Evolutionary conservation across 2,113 vertebrate species (phyloP), one percentile per base, ranked within the genome.

Genomic region (Spheniscus mendiculus): DNA sequence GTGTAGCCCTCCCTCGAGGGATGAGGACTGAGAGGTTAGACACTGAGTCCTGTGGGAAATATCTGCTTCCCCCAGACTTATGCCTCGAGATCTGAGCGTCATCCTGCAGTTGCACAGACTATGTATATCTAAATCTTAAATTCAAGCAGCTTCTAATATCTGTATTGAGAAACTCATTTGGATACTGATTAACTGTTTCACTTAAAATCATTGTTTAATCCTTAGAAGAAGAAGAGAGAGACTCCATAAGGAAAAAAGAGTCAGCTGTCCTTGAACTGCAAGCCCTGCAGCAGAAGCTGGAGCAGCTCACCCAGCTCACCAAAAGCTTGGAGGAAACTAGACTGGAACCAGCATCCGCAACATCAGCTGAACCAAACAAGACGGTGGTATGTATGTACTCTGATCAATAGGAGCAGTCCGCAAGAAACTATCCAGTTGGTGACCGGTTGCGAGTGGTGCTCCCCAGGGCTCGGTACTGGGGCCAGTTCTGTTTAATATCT

Each of bases 231-330:
- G 97, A 98, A 93, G 96, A 98, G 40, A 97, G 71, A 70, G 77
- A 98, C 52, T 97, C 97, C 47, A 40, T 91, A 77, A 98, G 94
- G 96, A 97, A 65, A 18, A 98, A 98, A 91, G 98, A 98, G 87
- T 98, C 94, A 0, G 97, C 97, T 55, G 95, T 97, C 40, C 97
- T 98, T 58, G 98, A 98, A 44, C 98, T 98, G 23, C 98, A 98
- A 22, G 83, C 96, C 4, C 85, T 99, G 81, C 97, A 98, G 89
- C 95, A 98, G 89, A 98, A 97, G 92, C 96, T 99, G 95, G 97
- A 98, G 23, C 97, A 98, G 85, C 98, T 98, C 67, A 97, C 97
- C 27, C 97, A 97, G 89, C 97, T 98, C 77, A 83, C 98, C 87
- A 89, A 97, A 65, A 97, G 92, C 50, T 74, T 96, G 53, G 93